Percentiles rank a stretch among this genome's conserved stretches.
Conservation (phyloP, 2,113 vertebrate species). For the Cephalopholis sonnerati region DNA sequence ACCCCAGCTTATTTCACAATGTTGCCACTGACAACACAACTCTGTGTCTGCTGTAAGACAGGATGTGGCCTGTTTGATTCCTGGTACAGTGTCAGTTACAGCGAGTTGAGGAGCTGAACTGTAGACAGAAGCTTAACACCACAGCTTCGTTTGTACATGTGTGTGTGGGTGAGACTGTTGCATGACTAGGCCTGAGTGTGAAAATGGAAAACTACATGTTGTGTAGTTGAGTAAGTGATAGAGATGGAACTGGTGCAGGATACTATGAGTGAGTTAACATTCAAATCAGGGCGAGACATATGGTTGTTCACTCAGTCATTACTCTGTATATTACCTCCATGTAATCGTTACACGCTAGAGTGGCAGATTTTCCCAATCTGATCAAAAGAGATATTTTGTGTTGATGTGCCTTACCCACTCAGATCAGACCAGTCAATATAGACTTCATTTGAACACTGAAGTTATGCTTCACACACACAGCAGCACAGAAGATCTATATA, state of each 20-base stretch:
- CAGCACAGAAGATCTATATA: too few relatives aligned
- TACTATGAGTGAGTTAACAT: neutral
- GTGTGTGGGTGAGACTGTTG: neutral
- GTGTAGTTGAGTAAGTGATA: neutral
- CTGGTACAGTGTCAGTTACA: slow-evolving; percentile 53
- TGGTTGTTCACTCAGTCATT: neutral
- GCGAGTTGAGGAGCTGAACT: slow-evolving; percentile 6
- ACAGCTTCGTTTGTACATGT: neutral
- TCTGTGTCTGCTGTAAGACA: slow-evolving; percentile 46
- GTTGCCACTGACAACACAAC: slow-evolving; percentile 66
- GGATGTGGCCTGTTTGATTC: slow-evolving; percentile 73
- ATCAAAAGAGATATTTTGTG: neutral
- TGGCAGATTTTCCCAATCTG: neutral
- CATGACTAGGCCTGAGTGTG: neutral
- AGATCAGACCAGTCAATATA: neutral
- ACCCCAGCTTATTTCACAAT: slow-evolving; percentile 46
- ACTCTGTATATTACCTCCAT: neutral
- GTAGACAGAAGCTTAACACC: neutral
- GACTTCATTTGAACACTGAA: neutral
- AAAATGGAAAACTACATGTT: neutral
- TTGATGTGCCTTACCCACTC: neutral
- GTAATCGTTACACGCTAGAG: neutral
- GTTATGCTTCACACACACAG: neutral
- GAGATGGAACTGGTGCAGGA: neutral
- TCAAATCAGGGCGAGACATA: neutral